phyloP scores from a whole-genome alignment of 2,113 vertebrate species.

The Brachyistius frenatus region DNA sequence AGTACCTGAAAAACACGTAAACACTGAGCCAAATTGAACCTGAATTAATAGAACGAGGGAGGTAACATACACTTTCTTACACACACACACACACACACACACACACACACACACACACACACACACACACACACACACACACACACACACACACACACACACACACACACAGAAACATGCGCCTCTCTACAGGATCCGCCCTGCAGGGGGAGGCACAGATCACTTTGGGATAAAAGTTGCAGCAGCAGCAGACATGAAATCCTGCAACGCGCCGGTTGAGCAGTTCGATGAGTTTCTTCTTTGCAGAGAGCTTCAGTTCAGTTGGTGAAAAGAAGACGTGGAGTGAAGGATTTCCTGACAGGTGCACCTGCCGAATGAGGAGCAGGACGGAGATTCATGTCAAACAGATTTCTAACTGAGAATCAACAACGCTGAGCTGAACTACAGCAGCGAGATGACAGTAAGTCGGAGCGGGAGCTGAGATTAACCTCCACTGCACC shows the following conservation, averaged over 20 bases:
- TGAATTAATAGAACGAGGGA: not conserved
- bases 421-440: not conserved
- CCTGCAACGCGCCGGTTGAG: not conserved
- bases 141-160: not conserved
- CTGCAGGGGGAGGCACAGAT: conserved; percentile 44
- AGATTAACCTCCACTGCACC: not conserved
- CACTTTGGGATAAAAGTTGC: conserved; percentile 59
- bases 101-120: not conserved
- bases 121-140: too few species aligned
- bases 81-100: too few species aligned
- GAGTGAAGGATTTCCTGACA: not conserved
- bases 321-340: not conserved
- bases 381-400: not conserved
- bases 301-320: not conserved
- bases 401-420: conserved; percentile 5
- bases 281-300: not conserved
- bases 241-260: conserved; percentile 45
- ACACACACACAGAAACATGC: not conserved
- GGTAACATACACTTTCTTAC: not conserved
- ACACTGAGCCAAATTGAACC: too few species aligned
- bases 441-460: conserved; percentile 62
- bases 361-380: conserved; percentile 38
- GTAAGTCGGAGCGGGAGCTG: conserved; percentile 48
- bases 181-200: conserved; percentile 11
- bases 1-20: too few species aligned